Percentiles rank a stretch among this genome's conserved stretches.
These are phyloP conservation scores for Machimus rusticus DNA, from an alignment of 2,888 invertebrate species.

Conservation along the genomic window DNA sequence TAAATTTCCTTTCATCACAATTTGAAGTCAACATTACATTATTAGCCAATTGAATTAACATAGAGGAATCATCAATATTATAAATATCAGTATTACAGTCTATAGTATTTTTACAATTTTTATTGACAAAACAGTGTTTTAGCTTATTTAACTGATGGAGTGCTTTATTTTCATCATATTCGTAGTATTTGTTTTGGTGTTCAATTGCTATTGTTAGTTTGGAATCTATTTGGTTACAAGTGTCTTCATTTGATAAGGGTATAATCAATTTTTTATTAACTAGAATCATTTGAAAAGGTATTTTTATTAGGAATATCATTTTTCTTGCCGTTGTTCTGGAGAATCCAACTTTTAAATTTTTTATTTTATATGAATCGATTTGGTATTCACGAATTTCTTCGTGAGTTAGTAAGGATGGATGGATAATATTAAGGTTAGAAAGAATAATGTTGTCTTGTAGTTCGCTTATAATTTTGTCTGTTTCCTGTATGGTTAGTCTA, in stretches of 20 bases:
- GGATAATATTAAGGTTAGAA: no score
- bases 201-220: not conserved
- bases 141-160: constrained; percentile 32
- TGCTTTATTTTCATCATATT: constrained; percentile 30
- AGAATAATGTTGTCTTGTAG: no score
- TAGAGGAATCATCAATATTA: no score
- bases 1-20: no score
- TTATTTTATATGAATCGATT: constrained; percentile 13
- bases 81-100: no score
- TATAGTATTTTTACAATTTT: constrained; percentile 19
- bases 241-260: constrained; percentile 2
- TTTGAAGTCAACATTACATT: no score
- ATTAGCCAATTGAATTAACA: no score
- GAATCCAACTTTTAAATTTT: constrained; percentile 27
- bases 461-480: no score
- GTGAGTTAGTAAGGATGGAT: no score
- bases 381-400: no score
- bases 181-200: constrained; percentile 22
- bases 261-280: constrained; percentile 37
- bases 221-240: not conserved
- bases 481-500: no score
- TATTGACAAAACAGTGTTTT: constrained; percentile 13
- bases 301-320: constrained; percentile 36
- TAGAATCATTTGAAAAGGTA: not conserved
- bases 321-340: constrained; percentile 26